Evolutionary conservation across 2,888 invertebrate genomes (phyloP).

Genomic region (Eremobia ochroleuca): DNA sequence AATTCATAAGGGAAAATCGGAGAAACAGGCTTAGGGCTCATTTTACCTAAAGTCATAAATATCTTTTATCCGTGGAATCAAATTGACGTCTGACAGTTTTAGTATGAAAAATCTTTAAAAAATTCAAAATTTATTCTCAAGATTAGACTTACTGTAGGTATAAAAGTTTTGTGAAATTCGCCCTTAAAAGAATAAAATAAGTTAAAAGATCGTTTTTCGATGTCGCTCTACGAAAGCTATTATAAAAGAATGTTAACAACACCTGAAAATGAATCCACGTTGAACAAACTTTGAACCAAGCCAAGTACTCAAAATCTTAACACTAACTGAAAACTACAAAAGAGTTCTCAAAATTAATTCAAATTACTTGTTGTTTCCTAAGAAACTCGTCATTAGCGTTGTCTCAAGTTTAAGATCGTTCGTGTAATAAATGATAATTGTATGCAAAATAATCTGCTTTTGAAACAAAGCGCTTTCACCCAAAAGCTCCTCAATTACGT

Average conservation of each 20-base stretch:
- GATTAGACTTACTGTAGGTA: no score
- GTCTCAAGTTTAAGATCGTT: neutral
- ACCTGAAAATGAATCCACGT: neutral
- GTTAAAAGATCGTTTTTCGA: no score
- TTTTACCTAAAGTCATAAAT: no score
- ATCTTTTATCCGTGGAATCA: neutral
- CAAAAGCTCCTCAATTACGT: constrained; percentile 1
- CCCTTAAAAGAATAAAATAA: neutral
- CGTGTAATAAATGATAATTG: neutral
- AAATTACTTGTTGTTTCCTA: neutral
- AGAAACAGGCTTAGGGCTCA: neutral
- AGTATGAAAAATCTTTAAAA: no score
- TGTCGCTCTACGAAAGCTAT: neutral
- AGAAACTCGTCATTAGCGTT: neutral
- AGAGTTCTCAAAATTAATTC: neutral
- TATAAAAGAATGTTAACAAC: neutral
- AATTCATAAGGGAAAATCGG: neutral
- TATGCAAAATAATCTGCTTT: neutral
- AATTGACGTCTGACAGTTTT: no score
- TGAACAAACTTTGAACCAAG: neutral
- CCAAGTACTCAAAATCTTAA: neutral
- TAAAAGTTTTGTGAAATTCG: no score
- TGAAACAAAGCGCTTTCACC: constrained; percentile 22
- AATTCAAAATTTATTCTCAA: no score
- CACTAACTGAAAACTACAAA: neutral